These are phyloP conservation scores for Cepphus grylle DNA, from an alignment of 2,113 vertebrate species.

Conservation along the genomic window DNA sequence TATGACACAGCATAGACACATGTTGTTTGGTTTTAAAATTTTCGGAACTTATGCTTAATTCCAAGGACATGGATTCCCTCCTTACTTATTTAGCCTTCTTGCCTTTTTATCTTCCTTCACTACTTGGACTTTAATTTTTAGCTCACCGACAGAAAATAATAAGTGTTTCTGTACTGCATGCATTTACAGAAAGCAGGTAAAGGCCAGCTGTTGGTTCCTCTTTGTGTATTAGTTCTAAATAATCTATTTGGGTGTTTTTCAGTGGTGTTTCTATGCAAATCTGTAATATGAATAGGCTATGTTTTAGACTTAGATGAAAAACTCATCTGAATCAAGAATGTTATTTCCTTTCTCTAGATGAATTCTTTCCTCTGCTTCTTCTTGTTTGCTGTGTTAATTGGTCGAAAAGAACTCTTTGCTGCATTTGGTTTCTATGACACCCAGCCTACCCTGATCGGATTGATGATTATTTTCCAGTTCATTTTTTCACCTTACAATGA, in stretches of 20 bases:
- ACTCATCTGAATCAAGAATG: background rate
- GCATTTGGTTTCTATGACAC: conserved; percentile 93
- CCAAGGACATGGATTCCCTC: background rate
- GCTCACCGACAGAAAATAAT: background rate
- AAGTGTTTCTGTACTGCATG: background rate
- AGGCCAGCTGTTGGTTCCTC: background rate
- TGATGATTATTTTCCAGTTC: conserved; percentile 99
- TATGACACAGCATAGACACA: background rate
- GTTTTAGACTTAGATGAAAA: background rate
- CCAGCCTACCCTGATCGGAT: conserved; percentile 94
- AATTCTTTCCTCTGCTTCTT: conserved; percentile 98
- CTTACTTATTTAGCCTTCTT: background rate
- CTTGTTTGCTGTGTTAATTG: conserved; percentile 92
- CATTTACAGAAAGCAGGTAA: background rate
- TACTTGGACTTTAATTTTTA: background rate
- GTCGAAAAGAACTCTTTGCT: conserved; percentile 91
- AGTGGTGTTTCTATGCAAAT: background rate
- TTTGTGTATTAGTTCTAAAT: background rate
- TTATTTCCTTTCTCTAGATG: conserved; percentile 78
- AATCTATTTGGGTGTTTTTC: background rate
- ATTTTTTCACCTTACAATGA: conserved; percentile 99
- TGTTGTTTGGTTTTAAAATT: background rate
- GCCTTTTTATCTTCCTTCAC: background rate
- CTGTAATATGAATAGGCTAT: background rate
- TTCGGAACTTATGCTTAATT: background rate